A percentile compares a stretch with the other conserved stretches of the same genome.
phyloP scores from a whole-genome alignment of 2,888 invertebrate species.

The Ophion ventricosus region DNA sequence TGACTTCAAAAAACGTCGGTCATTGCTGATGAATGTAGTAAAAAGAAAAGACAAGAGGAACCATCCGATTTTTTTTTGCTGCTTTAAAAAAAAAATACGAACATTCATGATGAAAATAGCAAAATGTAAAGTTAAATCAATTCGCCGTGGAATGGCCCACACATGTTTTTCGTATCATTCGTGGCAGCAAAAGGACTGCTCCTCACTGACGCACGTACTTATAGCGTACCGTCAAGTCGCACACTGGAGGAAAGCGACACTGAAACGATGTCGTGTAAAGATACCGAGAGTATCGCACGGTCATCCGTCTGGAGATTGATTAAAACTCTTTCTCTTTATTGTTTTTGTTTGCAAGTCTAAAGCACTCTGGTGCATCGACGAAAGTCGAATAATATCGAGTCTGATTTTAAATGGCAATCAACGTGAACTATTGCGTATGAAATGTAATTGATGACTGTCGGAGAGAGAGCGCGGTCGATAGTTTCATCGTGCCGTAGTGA shows the following conservation, averaged over 20 bases:
- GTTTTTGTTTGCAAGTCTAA: constrained; percentile 36
- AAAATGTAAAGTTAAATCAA: neutral
- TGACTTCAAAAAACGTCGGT: too few species aligned
- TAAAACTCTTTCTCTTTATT: constrained; percentile 28
- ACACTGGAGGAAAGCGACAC: constrained; percentile 39
- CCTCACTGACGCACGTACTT: neutral
- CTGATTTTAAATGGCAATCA: constrained; percentile 57
- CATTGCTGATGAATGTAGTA: too few species aligned
- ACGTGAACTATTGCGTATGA: constrained; percentile 47
- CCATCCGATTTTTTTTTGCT: too few species aligned
- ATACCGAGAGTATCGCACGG: constrained; percentile 54
- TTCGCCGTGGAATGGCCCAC: neutral
- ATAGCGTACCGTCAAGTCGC: constrained; percentile 29
- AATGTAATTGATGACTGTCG: constrained; percentile 54
- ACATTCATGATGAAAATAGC: neutral
- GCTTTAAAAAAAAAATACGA: neutral
- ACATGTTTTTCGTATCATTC: constrained; percentile 4
- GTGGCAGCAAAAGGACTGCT: neutral
- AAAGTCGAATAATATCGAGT: constrained; percentile 43
- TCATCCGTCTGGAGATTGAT: constrained; percentile 62
- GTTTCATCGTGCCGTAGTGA: neutral
- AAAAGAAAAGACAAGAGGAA: too few species aligned
- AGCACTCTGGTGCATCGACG: constrained; percentile 48
- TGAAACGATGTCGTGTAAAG: constrained; percentile 31
- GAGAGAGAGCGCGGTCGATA: neutral